Conservation (phyloP, 2,113 vertebrate genomes). For the Corapipo altera region DNA sequence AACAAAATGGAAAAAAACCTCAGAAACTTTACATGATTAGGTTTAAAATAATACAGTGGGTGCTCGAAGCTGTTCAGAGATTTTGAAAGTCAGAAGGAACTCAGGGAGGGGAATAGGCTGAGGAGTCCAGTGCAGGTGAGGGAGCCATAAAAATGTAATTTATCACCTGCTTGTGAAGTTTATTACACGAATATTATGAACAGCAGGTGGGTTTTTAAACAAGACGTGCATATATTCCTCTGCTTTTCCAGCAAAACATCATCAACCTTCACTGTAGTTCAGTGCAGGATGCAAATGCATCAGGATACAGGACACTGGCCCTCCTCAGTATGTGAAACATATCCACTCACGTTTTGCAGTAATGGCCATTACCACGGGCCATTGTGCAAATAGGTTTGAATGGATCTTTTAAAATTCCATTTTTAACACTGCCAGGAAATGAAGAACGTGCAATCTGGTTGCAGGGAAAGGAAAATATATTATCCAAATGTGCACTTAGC, state of each 20-base stretch:
- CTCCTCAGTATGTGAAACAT: background rate
- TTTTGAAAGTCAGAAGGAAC: background rate
- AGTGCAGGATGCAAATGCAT: background rate
- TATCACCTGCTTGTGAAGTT: background rate
- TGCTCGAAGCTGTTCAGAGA: background rate
- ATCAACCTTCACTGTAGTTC: background rate
- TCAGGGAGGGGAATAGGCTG: background rate
- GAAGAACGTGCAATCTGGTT: background rate
- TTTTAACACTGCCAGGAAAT: background rate
- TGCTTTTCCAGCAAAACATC: background rate
- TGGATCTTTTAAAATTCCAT: background rate
- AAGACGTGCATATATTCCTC: background rate
- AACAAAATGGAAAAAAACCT: background rate
- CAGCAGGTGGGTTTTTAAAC: background rate
- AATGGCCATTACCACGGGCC: background rate
- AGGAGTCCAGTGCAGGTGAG: background rate
- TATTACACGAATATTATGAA: background rate
- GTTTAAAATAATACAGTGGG: background rate
- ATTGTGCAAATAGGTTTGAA: background rate
- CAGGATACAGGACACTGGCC: background rate
- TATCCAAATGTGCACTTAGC: background rate
- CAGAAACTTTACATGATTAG: background rate
- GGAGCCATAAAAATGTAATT: background rate
- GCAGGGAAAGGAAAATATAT: background rate
- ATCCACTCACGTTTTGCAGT: background rate